Evolutionary conservation across 2,888 invertebrate genomes (phyloP), one percentile per base, ranked within the genome.

Genomic region (Uropetala carovei): DNA sequence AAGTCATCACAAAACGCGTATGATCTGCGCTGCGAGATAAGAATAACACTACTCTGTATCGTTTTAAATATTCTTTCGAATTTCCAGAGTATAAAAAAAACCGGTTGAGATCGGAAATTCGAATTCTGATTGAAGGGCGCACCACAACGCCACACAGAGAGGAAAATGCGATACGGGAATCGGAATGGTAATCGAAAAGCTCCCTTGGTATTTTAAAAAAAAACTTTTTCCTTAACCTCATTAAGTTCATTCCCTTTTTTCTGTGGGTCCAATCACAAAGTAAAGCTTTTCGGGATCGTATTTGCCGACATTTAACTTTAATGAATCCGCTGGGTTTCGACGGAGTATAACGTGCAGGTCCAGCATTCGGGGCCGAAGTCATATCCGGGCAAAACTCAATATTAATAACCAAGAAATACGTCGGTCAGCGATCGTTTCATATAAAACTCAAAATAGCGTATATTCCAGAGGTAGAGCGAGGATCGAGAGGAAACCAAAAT

Each of bases 321-420:
- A 75, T 75, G 75, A 75, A 75, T 22, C 22, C 75, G 22, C n/a
- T n/a, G 75, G 27, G 22, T 27, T 22, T 27, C 22, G 22, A 27
- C 22, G 9, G n/a, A n/a, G 68, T n/a, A 18, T 2, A 68, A 68
- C n/a, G 18, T 9, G 68, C 10, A 68, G 18, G 68, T n/a, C 22
- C 68, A 43, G 43, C 43, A 22, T 68, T n/a, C 68, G 1, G 27
- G 75, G 75, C 75, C 22, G 5, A 43, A 43, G 43, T 43, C 14
- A 27, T 75, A 75, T 75, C 75, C 75, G 75, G 75, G 22, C 75
- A 75, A 75, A 75, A 27, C 75, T 75, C 75, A 27, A 75, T 75
- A 75, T 22, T 27, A 75, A 27, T 27, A 75, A 75, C 22, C 75
- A 75, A 75, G 75, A 27, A 75, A 75, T 27, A 27, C 75, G 43